Evolutionary conservation across 1,140 invertebrate species (phyloP).

Genomic region (Trinorchestia longiramus): DNA sequence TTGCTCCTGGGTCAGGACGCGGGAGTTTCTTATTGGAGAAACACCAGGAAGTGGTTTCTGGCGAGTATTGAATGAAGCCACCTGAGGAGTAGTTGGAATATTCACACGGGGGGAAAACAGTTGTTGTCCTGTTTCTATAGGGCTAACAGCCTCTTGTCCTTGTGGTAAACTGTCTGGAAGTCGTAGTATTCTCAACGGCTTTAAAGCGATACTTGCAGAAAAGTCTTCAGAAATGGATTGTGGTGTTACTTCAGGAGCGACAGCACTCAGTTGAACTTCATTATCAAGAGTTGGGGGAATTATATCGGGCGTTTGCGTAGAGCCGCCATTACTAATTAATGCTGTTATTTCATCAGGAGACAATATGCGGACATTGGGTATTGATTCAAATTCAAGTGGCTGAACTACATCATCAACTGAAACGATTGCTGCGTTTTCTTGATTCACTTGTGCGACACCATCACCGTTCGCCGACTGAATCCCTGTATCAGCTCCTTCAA

Average conservation of each 20-base stretch:
- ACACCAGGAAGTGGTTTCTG: not conserved
- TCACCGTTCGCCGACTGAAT: too few species aligned
- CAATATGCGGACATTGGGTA: not conserved
- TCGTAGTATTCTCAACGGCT: not conserved
- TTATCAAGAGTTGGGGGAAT: not conserved
- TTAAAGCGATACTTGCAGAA: not conserved
- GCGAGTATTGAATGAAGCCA: not conserved
- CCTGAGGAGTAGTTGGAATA: not conserved
- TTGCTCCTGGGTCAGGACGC: slow-evolving; percentile 7
- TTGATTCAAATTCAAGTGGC: not conserved
- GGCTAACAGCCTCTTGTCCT: not conserved
- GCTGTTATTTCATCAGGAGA: not conserved
- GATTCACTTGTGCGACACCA: not conserved
- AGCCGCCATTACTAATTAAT: not conserved
- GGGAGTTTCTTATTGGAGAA: not conserved
- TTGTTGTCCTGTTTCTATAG: not conserved
- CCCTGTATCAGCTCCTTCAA: not conserved
- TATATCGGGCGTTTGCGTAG: not conserved
- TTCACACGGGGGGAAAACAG: not conserved
- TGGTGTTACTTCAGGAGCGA: not conserved
- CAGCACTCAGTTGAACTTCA: not conserved
- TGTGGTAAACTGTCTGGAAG: not conserved
- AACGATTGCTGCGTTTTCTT: not conserved
- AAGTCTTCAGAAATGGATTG: not conserved
- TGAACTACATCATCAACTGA: not conserved